phyloP scores from a whole-genome alignment of 2,113 vertebrate species.

The Geococcyx californianus region DNA sequence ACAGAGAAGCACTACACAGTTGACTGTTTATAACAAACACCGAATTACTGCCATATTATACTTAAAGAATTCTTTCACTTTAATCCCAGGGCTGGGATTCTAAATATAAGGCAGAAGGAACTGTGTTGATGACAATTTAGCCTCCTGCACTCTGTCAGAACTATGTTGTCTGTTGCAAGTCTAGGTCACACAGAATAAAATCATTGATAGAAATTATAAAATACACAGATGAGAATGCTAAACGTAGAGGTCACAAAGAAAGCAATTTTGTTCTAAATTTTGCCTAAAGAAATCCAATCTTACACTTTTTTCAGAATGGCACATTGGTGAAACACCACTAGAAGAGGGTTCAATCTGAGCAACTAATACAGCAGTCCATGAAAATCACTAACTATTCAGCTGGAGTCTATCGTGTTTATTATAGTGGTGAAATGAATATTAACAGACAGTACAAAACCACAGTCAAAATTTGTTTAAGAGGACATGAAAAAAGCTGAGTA shows the following conservation, averaged over 20 bases:
- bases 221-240: neutral
- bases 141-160: neutral
- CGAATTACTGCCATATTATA: neutral
- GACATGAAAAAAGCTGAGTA: neutral
- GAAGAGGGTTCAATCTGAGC: neutral
- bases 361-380: rapidly evolving
- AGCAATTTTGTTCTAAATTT: neutral
- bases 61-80: neutral
- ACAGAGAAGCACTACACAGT: neutral
- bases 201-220: neutral
- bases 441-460: neutral
- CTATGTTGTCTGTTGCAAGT: neutral
- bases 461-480: neutral
- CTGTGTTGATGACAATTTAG: neutral
- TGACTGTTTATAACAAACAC: neutral
- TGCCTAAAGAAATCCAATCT: neutral
- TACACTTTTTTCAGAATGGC: neutral
- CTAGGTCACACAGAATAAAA: neutral
- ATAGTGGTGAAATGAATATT: neutral
- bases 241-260: neutral
- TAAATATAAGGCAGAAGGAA: neutral
- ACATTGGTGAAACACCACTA: neutral
- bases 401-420: neutral
- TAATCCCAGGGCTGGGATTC: neutral
- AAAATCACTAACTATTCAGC: neutral